Evolutionary conservation across 1,140 invertebrate genomes (phyloP).

Genomic region (Heliconius himera): DNA sequence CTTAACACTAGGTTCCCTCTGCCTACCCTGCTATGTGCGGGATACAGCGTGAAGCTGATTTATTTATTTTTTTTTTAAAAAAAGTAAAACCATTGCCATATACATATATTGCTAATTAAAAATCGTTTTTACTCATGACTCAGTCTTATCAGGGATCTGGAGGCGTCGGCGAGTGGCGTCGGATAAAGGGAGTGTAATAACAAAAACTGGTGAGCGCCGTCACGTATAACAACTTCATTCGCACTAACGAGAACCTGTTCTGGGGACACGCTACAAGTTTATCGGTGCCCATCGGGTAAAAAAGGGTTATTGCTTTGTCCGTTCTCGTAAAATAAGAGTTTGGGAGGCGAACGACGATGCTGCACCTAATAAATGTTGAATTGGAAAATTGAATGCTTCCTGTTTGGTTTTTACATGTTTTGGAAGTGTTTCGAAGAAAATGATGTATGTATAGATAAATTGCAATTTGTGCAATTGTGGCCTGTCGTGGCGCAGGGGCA

Average conservation of each 20-base stretch:
- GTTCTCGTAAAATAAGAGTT: constrained; percentile 18
- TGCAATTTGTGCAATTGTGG: no score
- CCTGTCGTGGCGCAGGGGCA: no score
- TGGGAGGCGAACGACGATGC: background rate
- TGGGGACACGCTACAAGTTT: constrained; percentile 39
- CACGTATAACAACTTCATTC: constrained; percentile 61
- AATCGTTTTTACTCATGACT: constrained; percentile 29
- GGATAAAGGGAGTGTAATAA: constrained; percentile 52
- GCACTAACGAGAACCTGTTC: constrained; percentile 53
- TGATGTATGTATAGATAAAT: no score
- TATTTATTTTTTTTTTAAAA: no score
- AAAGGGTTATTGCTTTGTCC: constrained; percentile 42
- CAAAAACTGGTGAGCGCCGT: constrained; percentile 56
- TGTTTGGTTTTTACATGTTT: constrained; percentile 1
- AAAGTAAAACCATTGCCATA: background rate
- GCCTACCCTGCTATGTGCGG: no score
- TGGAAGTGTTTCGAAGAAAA: background rate
- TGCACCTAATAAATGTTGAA: constrained; percentile 26
- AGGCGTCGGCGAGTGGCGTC: constrained; percentile 38
- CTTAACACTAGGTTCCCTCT: no score
- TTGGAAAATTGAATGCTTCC: constrained; percentile 16
- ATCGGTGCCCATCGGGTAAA: constrained; percentile 35
- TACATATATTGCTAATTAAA: constrained; percentile 35
- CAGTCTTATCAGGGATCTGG: constrained; percentile 37
- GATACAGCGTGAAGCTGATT: no score